phyloP scores from a whole-genome alignment of 2,797 vertebrate genomes.

The Salmo trutta region DNA sequence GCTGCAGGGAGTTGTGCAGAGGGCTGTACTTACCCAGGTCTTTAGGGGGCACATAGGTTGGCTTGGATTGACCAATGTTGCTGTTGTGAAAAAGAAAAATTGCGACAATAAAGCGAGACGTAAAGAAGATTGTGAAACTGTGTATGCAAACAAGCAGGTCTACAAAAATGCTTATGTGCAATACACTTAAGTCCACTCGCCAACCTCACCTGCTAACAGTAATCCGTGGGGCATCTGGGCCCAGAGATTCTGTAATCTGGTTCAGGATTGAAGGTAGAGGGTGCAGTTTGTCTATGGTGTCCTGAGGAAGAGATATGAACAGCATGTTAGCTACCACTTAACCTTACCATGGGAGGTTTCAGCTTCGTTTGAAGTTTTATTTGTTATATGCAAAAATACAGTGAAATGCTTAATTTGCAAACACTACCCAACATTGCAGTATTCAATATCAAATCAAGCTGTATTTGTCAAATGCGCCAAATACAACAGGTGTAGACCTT shows the following conservation, averaged over 20 bases:
- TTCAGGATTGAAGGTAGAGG: constrained; percentile 89
- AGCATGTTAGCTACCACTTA: constrained; percentile 14
- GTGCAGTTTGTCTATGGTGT: constrained; percentile 81
- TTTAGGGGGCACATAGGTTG: constrained; percentile 79
- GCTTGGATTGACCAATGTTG: constrained; percentile 68
- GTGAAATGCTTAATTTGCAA: too few relatives aligned
- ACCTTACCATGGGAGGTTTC: background rate
- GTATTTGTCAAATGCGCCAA: too few relatives aligned
- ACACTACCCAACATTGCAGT: too few relatives aligned
- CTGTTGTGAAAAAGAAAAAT: constrained; percentile 63
- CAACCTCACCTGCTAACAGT: constrained; percentile 61
- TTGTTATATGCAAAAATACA: too few relatives aligned
- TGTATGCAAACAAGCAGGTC: background rate
- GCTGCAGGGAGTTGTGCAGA: constrained; percentile 76
- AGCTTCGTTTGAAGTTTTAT: too few relatives aligned
- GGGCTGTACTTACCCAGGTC: constrained; percentile 85
- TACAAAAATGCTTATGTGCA: background rate
- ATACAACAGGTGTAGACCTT: too few relatives aligned
- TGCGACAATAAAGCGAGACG: constrained; percentile 62
- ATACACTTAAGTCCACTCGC: background rate
- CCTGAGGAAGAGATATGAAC: constrained; percentile 55
- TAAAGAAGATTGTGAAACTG: background rate
- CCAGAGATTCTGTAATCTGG: constrained; percentile 80
- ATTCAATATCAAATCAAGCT: too few relatives aligned
- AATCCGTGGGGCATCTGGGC: constrained; percentile 68